A percentile compares a stretch with the other conserved stretches of the same genome.
These are phyloP conservation scores for Pygmarrhopalites habei DNA, from an alignment of 1,140 invertebrate genomes.

Conservation along the genomic window DNA sequence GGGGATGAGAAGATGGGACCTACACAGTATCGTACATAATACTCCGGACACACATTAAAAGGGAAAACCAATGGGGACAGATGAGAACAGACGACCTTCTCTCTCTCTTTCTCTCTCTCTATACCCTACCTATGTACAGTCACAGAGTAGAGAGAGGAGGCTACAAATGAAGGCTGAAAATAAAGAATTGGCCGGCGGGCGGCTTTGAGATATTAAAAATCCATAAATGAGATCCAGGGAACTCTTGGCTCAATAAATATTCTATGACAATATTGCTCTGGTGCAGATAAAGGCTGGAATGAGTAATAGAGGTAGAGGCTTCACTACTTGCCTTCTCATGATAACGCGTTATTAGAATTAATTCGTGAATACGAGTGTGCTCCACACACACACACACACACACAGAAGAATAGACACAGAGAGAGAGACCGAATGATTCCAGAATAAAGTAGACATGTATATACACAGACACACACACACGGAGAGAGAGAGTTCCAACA, in stretches of 20 bases:
- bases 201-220: constrained; percentile 31
- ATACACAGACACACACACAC: constrained; percentile 7
- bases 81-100: too few relatives aligned
- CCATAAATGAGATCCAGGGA: constrained; percentile 26
- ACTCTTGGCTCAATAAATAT: constrained; percentile 28
- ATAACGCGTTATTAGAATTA: constrained; percentile 29
- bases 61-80: too few relatives aligned
- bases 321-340: constrained; percentile 17
- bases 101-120: background rate
- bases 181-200: constrained; percentile 21
- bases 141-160: background rate
- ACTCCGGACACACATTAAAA: too few relatives aligned
- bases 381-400: too few relatives aligned
- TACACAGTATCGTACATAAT: too few relatives aligned
- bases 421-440: background rate
- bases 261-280: constrained; percentile 31
- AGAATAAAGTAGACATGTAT: too few relatives aligned
- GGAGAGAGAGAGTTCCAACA: constrained; percentile 6
- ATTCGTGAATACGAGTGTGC: constrained; percentile 2
- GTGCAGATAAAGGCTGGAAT: constrained; percentile 29
- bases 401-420: background rate
- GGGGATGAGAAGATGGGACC: too few relatives aligned
- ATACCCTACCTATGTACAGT: background rate
- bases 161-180: background rate
- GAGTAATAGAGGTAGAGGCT: constrained; percentile 15